phyloP scores from a whole-genome alignment of 1,140 invertebrate genomes.

The Drosophila truncata region DNA sequence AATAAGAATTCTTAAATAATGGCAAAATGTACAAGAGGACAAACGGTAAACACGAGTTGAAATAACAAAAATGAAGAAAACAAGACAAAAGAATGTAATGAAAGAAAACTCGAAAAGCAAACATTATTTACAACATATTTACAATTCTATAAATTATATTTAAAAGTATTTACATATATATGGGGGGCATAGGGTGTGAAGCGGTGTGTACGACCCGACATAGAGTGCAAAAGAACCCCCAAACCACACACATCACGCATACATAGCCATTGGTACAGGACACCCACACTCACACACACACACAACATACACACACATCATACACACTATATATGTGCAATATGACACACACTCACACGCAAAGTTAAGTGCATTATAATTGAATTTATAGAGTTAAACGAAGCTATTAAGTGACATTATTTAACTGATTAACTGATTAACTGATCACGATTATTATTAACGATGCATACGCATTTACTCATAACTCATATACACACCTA shows the following conservation, averaged over 20 bases:
- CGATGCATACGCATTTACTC: constrained; percentile 75
- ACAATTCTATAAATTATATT: constrained; percentile 69
- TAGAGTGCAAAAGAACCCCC: constrained; percentile 40
- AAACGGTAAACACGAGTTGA: constrained; percentile 52
- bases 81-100: constrained; percentile 19
- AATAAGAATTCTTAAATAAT: constrained; percentile 55
- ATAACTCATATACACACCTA: constrained; percentile 72
- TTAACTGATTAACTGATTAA: constrained; percentile 73
- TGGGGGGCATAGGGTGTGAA: constrained; percentile 38
- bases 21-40: constrained; percentile 58
- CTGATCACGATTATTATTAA: constrained; percentile 71
- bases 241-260: constrained; percentile 28
- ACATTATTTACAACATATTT: constrained; percentile 69
- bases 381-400: constrained; percentile 82
- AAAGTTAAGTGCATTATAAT: constrained; percentile 84
- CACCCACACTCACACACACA: constrained; percentile 13
- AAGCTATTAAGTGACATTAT: constrained; percentile 74
- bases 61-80: constrained; percentile 41
- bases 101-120: constrained; percentile 50
- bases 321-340: constrained; percentile 38
- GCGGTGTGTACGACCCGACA: constrained; percentile 40
- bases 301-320: constrained; percentile 12
- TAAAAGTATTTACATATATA: constrained; percentile 67
- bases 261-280: constrained; percentile 40
- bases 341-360: constrained; percentile 52